Percentiles rank a stretch among this genome's conserved stretches.
phyloP scores from a whole-genome alignment of 2,797 vertebrate species.

The Crossoptilon crossoptilon region DNA sequence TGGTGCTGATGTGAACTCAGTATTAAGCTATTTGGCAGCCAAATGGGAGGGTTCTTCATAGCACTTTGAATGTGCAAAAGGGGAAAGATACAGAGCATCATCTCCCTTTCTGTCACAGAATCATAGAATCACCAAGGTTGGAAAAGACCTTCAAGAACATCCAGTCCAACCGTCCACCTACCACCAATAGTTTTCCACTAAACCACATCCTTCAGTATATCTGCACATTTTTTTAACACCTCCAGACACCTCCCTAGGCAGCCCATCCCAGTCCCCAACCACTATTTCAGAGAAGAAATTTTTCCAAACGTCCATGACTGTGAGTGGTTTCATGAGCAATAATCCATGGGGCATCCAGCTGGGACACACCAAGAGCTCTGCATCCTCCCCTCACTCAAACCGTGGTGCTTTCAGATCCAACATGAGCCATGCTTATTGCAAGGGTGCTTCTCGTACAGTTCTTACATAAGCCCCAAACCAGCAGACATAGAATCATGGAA shows the following conservation, averaged over 20 bases:
- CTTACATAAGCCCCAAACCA: background rate
- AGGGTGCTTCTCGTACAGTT: background rate
- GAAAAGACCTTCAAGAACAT: too few relatives aligned
- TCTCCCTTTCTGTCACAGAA: background rate
- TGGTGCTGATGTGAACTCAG: constrained; percentile 1
- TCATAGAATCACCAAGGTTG: too few relatives aligned
- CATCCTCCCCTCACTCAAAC: fast-evolving
- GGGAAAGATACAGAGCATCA: background rate
- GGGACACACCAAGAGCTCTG: background rate
- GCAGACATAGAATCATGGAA: background rate
- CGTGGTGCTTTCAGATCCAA: background rate
- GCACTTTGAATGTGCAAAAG: background rate
- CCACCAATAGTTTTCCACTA: too few relatives aligned
- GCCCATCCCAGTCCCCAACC: too few relatives aligned
- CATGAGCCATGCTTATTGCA: background rate
- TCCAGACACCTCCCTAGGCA: too few relatives aligned
- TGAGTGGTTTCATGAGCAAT: background rate
- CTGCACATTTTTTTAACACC: too few relatives aligned
- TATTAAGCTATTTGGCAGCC: background rate
- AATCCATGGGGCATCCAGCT: fast-evolving
- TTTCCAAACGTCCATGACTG: fast-evolving
- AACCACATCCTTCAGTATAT: too few relatives aligned
- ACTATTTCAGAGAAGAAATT: too few relatives aligned
- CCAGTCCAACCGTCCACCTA: too few relatives aligned
- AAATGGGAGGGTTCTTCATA: background rate